phyloP scores from a whole-genome alignment of 1,140 invertebrate species.

The Cydia amplana region DNA sequence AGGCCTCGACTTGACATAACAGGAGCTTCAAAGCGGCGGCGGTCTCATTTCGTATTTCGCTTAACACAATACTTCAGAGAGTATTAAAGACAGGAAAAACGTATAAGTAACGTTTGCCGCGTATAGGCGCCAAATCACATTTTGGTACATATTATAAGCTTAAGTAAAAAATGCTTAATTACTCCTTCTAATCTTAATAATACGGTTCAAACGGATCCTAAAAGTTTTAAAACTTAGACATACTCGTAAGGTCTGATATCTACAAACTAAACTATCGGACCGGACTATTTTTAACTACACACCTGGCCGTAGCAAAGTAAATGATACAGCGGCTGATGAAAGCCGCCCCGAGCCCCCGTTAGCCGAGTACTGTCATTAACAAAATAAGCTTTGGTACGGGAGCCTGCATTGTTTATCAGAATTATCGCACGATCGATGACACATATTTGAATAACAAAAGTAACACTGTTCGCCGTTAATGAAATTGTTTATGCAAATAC shows the following conservation, averaged over 20 bases:
- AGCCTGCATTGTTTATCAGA: slow-evolving; percentile 44
- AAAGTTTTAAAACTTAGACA: no score
- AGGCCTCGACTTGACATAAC: slow-evolving; percentile 10
- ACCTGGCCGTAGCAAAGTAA: slow-evolving; percentile 48
- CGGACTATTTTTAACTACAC: slow-evolving; percentile 53
- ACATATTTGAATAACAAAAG: slow-evolving; percentile 48
- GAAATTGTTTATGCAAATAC: slow-evolving; percentile 50
- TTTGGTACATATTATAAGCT: neutral
- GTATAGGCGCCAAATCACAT: neutral
- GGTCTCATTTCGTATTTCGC: neutral
- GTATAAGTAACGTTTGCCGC: neutral
- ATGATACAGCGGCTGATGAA: slow-evolving; percentile 52
- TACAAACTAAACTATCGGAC: slow-evolving; percentile 27
- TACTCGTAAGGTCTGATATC: no score
- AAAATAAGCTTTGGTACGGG: slow-evolving; percentile 49
- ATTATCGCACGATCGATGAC: slow-evolving; percentile 43
- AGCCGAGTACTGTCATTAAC: slow-evolving; percentile 53
- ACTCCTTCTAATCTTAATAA: no score
- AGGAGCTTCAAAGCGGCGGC: neutral
- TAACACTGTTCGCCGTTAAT: slow-evolving; percentile 42
- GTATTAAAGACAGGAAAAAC: neutral
- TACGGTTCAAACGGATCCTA: no score
- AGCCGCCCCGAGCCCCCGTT: slow-evolving; percentile 43
- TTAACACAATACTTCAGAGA: neutral
- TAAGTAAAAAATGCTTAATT: neutral